Base-by-base conservation (phyloP, 1,140 invertebrate species). In the Condylostylus longicornis region DNA sequence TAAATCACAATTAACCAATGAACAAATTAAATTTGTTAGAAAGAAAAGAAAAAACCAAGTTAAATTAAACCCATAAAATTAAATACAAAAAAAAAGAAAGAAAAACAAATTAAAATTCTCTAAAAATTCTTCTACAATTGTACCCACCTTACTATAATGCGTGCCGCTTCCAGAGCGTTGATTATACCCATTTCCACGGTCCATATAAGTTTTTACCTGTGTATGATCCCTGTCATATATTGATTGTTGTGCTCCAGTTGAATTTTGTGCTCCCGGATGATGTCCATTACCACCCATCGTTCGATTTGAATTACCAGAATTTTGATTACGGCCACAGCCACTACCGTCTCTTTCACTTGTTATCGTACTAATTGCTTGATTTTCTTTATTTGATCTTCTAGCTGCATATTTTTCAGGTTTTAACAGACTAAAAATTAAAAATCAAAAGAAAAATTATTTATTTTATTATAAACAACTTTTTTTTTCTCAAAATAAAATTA, bases 201-300 rank as follows among this genome's bases (percentile, higher is more conserved):
- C 89, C 72, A 88, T 86, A 72, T 91, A 94, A 56, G 90, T 87
- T 74, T 90, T 93, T 65, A 94, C 85, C 72, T 87, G 80, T 66
- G 79, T 82, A 59, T 79, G 52, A 41, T 58, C 52, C 63, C 68
- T 64, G 47, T 68, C 64, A 51, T 63, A 64, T 52, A 59, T 61
- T 47, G 46, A 49, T 40, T 52, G 54, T 35, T 49, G 55, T 18
- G 18, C 45, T 59, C 35, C 60, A 53, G 45, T 58, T 56, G 48
- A 63, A 63, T 48, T 66, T 62, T 42, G 64, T 63, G 40, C 63
- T 53, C 46, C 58, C 54, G 40, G 62, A 57, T 51, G 13, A 20
- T 38, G 10, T 31, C 13, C 7, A 5, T 13, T 12, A n/a, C 34
- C 41, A 17, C 35, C 35, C 8, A 35, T 37, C 18, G 38, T 37